phyloP scores from a whole-genome alignment of 2,113 vertebrate genomes.

The Tetrao urogallus region DNA sequence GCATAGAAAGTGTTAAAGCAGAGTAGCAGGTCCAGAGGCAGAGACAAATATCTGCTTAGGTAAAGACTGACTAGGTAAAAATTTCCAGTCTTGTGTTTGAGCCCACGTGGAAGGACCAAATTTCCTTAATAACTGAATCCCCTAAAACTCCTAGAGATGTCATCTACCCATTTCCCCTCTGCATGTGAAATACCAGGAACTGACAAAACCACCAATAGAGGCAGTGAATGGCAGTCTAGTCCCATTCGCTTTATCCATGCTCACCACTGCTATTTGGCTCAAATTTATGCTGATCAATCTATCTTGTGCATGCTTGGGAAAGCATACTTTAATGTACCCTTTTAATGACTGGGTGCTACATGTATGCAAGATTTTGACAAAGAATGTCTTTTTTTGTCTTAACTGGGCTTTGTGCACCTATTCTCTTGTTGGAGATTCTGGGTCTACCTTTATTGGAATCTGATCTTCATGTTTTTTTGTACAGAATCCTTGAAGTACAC shows the following conservation, averaged over 20 bases:
- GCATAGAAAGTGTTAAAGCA: conserved; percentile 11
- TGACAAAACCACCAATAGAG: not conserved
- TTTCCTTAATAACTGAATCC: not conserved
- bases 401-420: accelerated
- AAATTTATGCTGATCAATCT: not conserved
- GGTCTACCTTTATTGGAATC: not conserved
- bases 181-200: not conserved
- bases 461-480: conserved; percentile 10
- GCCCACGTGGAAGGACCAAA: not conserved
- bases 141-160: not conserved
- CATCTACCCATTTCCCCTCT: not conserved
- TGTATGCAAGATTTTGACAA: not conserved
- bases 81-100: not conserved
- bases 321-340: not conserved
- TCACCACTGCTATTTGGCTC: not conserved
- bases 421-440: not conserved
- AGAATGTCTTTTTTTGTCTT: not conserved
- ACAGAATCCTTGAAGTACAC: not conserved
- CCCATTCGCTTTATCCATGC: not conserved
- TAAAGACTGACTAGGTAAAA: not conserved
- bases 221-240: not conserved
- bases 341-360: not conserved
- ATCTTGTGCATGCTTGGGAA: not conserved
- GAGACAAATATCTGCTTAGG: not conserved
- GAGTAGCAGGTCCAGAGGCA: not conserved